phyloP scores from a whole-genome alignment of 2,113 vertebrate species.

The Coreoperca whiteheadi region DNA sequence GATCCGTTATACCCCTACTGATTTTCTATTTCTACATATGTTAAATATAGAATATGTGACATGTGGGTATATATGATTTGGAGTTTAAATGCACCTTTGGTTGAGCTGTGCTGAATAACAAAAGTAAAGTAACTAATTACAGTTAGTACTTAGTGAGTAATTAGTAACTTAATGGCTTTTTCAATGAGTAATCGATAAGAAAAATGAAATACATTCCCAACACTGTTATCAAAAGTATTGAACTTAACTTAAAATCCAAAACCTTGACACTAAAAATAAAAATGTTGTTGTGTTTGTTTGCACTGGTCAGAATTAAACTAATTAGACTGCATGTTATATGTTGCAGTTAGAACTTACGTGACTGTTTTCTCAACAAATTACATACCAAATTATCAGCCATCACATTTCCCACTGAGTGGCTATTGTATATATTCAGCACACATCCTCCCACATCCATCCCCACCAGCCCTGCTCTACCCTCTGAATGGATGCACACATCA shows the following conservation, averaged over 20 bases:
- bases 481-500: conserved; percentile 25
- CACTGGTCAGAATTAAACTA: neutral
- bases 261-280: too few relatives aligned
- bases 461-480: neutral
- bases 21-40: neutral
- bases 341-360: neutral
- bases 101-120: too few relatives aligned
- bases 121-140: neutral
- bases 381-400: neutral
- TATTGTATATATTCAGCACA: neutral
- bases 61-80: too few relatives aligned
- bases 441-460: neutral
- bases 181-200: neutral
- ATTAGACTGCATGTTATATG: neutral
- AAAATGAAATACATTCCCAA: too few relatives aligned
- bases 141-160: neutral
- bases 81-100: too few relatives aligned
- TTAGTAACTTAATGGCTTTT: neutral
- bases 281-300: neutral
- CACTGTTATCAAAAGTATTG: neutral
- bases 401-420: neutral
- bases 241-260: neutral
- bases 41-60: too few relatives aligned
- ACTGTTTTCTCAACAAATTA: neutral
- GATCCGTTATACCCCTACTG: too few relatives aligned